Base-by-base conservation (phyloP, 1,140 invertebrate species). In the Ceratoteleas bidentatus region DNA sequence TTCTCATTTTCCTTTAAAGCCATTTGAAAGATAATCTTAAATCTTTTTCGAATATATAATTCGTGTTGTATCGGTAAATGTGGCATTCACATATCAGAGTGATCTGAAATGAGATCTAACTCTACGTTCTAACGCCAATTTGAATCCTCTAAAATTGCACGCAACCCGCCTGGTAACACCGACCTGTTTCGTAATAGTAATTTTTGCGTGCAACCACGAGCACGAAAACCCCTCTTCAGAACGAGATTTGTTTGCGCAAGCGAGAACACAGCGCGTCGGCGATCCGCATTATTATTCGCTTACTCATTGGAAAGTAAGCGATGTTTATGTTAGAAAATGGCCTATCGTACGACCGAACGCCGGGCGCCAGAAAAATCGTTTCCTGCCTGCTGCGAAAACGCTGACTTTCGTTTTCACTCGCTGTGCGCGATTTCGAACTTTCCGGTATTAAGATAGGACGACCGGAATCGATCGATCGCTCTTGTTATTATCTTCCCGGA, bases 261-360 rank as follows among this genome's bases (percentile, higher is more conserved):
- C 43, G 14, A 40, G 15, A 58, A 24, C 15, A 43, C 10, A 2
- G 8, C 13, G 36, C 16, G 38, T 11, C 38, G 1, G 38, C 49
- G 15, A 53, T 52, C 40, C 15, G 32, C 45, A 61, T 61, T 54
- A 61, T 72, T 34, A 47, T 16, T 43, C 24, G 40, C 8, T 15
- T 14, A 49, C 33, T 73, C 58, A 73, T 56, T 73, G 40, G 69
- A 73, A 73, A 73, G 69, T 73, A 64, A 57, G 32, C 32, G 68
- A 56, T 50, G 52, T 57, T 73, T 65, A 58, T 14, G 53, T 14
- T 65, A 52, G 70, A 65, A 58, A 57, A 74, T 65, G 49, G n/a
- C 52, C 11, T 73, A 32, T 64, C 66, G 56, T 47, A 50, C 52
- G 33, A 57, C 15, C 7, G 6, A 65, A 11, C 36, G 24, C 24